Evolutionary conservation across 1,140 invertebrate genomes (phyloP).

Genomic region (Tetramorium parvispinum): DNA sequence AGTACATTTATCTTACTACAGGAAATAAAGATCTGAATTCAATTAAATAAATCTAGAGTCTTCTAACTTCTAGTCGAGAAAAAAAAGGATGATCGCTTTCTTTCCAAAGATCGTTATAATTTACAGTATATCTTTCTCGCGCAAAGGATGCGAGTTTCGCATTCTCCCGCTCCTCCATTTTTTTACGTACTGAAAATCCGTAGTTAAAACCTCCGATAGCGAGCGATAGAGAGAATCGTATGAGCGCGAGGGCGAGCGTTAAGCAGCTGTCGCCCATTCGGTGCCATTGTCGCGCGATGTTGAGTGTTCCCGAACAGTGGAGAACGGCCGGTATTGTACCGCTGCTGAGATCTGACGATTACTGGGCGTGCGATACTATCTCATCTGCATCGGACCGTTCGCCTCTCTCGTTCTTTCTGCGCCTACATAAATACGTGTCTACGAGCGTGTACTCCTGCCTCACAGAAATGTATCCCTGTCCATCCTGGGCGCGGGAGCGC

Average conservation of each 20-base stretch:
- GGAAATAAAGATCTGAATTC: background rate
- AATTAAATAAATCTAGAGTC: background rate
- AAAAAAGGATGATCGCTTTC: background rate
- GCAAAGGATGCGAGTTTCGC: constrained; percentile 11
- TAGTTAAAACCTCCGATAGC: constrained; percentile 49
- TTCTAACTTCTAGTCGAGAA: too few species aligned
- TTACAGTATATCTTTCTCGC: background rate
- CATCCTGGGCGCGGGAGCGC: background rate
- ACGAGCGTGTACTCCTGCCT: constrained; percentile 9
- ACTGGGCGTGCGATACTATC: constrained; percentile 81
- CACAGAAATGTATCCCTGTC: constrained; percentile 19
- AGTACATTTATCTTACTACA: background rate
- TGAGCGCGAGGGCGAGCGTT: constrained; percentile 70
- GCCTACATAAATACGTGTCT: constrained; percentile 42
- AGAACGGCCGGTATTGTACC: constrained; percentile 84
- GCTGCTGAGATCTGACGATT: constrained; percentile 83
- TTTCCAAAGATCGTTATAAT: background rate
- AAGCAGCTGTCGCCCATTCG: constrained; percentile 84
- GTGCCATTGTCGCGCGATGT: constrained; percentile 83
- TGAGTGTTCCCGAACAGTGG: constrained; percentile 84
- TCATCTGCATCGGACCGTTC: constrained; percentile 83
- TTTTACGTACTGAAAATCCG: constrained; percentile 69
- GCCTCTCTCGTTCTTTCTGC: constrained; percentile 29
- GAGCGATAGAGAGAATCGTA: constrained; percentile 7
- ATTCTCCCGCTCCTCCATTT: background rate